phyloP scores from a whole-genome alignment of 2,888 invertebrate species.

The Minunthozetes semirufus region DNA sequence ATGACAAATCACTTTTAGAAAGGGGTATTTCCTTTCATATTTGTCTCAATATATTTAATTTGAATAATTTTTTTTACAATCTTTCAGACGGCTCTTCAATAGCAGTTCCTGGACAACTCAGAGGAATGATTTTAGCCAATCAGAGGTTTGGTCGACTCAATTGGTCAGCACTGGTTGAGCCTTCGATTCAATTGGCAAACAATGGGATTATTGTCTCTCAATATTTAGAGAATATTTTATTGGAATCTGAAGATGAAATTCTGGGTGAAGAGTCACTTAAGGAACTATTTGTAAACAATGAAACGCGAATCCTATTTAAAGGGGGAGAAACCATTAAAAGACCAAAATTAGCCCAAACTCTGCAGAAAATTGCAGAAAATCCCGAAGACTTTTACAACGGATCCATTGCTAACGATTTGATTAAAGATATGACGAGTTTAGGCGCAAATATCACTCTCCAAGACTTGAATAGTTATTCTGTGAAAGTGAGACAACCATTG shows the following conservation, averaged over 20 bases:
- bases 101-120: slow-evolving; percentile 83
- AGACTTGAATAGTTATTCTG: slow-evolving; percentile 63
- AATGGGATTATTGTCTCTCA: slow-evolving; percentile 61
- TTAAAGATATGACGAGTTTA: neutral
- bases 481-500: slow-evolving; percentile 19
- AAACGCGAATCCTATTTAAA: slow-evolving; percentile 58
- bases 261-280: slow-evolving; percentile 48
- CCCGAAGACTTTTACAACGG: slow-evolving; percentile 58
- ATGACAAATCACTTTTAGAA: slow-evolving; percentile 45
- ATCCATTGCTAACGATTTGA: slow-evolving; percentile 25
- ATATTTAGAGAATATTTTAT: slow-evolving; percentile 38
- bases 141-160: slow-evolving; percentile 62
- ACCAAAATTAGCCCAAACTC: slow-evolving; percentile 61
- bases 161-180: slow-evolving; percentile 71
- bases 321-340: slow-evolving; percentile 61
- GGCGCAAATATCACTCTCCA: slow-evolving; percentile 66
- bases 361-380: slow-evolving; percentile 62
- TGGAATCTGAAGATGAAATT: slow-evolving; percentile 51
- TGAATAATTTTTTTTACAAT: neutral
- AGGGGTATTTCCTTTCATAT: slow-evolving; percentile 43
- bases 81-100: slow-evolving; percentile 54
- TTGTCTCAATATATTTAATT: neutral
- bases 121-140: slow-evolving; percentile 73
- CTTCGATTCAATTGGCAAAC: slow-evolving; percentile 67
- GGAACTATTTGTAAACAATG: slow-evolving; percentile 55